These are phyloP conservation scores for Amorpha juglandis DNA, from an alignment of 2,888 invertebrate genomes.

Conservation along the genomic window DNA sequence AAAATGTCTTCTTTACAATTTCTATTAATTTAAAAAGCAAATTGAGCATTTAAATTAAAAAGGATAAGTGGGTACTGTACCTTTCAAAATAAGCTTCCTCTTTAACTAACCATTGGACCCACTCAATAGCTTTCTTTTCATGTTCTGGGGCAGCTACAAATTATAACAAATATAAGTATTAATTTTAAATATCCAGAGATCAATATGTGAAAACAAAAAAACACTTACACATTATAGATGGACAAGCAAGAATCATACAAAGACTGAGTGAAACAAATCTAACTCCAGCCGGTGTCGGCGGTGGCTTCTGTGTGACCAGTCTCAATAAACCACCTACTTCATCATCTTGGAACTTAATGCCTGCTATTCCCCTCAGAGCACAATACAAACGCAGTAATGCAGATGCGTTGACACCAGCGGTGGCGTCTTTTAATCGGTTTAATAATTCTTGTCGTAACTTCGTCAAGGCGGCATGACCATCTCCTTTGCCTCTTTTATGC, in stretches of 20 bases:
- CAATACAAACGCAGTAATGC: constrained; percentile 95
- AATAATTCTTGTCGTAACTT: constrained; percentile 91
- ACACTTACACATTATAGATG: constrained; percentile 89
- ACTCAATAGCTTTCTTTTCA: constrained; percentile 94
- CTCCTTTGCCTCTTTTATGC: constrained; percentile 91
- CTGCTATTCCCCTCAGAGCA: constrained; percentile 95
- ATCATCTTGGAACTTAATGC: constrained; percentile 96
- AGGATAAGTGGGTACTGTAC: constrained; percentile 49
- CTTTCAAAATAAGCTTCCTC: constrained; percentile 95
- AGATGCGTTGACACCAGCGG: constrained; percentile 92
- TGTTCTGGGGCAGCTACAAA: constrained; percentile 86
- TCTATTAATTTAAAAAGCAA: too few species aligned
- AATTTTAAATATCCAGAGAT: neutral
- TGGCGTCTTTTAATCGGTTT: constrained; percentile 87
- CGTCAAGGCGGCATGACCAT: constrained; percentile 86
- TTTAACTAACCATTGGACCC: constrained; percentile 96
- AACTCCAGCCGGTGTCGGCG: constrained; percentile 95
- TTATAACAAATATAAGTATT: constrained; percentile 16
- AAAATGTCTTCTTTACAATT: too few species aligned
- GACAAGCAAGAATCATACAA: constrained; percentile 97
- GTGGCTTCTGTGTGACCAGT: constrained; percentile 94
- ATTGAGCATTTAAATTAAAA: constrained; percentile 5
- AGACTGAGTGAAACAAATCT: constrained; percentile 96
- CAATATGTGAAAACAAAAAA: neutral
- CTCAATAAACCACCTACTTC: constrained; percentile 93